These are phyloP conservation scores for Drosophila punjabiensis DNA, from an alignment of 1,140 invertebrate genomes.

Conservation along the genomic window DNA sequence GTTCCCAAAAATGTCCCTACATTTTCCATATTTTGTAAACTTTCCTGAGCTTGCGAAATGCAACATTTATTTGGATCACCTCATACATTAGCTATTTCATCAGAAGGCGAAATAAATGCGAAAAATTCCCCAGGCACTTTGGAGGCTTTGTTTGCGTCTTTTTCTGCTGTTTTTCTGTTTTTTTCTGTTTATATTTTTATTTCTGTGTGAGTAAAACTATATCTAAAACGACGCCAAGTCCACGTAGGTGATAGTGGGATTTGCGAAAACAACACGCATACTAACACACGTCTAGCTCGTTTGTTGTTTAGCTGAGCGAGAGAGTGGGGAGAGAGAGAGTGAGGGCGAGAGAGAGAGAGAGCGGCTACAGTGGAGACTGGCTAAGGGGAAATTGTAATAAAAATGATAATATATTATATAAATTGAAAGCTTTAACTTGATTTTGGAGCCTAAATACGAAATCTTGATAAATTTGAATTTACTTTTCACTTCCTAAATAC, in stretches of 20 bases:
- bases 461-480: too few relatives aligned
- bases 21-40: background rate
- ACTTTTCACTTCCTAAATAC: background rate
- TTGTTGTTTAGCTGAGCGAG: background rate
- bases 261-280: constrained; percentile 11
- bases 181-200: background rate
- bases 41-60: constrained; percentile 24
- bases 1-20: background rate
- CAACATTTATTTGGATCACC: background rate
- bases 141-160: constrained; percentile 16
- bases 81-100: constrained; percentile 40
- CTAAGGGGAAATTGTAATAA: background rate
- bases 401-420: background rate
- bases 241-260: constrained; percentile 40
- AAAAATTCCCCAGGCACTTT: constrained; percentile 10
- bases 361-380: constrained; percentile 14
- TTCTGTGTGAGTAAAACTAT: background rate
- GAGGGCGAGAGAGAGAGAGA: background rate
- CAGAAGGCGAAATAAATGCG: constrained; percentile 41
- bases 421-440: background rate
- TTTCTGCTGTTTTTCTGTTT: background rate
- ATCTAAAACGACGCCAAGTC: constrained; percentile 31
- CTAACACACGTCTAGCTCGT: background rate
- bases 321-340: background rate
- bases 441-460: too few relatives aligned